A percentile compares a stretch with the other conserved stretches of the same genome.
Conservation (phyloP, 2,113 vertebrate species). For the Eublepharis macularius region DNA sequence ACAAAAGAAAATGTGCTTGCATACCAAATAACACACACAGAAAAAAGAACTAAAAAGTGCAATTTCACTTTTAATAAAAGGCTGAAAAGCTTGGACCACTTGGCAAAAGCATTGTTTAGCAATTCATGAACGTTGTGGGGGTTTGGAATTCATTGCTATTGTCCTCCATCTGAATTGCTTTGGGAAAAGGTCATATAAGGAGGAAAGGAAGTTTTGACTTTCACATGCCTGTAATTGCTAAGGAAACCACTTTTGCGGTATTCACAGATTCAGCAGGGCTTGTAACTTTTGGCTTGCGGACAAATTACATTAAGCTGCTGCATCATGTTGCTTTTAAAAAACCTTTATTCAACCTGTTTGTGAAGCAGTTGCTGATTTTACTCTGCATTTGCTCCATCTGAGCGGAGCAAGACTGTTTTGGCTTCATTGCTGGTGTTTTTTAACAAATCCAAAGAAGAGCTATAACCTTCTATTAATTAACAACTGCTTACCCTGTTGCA, state of each 20-base stretch:
- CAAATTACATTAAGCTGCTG: conserved; percentile 65
- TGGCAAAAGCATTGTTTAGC: conserved; percentile 55
- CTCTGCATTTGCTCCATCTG: conserved; percentile 16
- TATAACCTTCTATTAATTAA: conserved; percentile 44
- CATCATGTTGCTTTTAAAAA: conserved; percentile 56
- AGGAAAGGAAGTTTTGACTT: conserved; percentile 83
- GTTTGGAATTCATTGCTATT: conserved; percentile 78
- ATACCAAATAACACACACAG: background rate
- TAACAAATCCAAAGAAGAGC: conserved; percentile 21
- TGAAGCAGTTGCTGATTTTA: conserved; percentile 37
- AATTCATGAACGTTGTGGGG: conserved; percentile 67
- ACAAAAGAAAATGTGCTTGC: background rate
- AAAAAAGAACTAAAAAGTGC: conserved; percentile 38
- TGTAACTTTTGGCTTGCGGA: conserved; percentile 62
- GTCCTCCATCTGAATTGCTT: conserved; percentile 75
- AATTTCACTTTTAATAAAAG: conserved; percentile 66
- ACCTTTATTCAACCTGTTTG: conserved; percentile 37
- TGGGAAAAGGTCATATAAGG: conserved; percentile 77
- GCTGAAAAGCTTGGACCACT: conserved; percentile 58
- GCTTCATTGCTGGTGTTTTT: conserved; percentile 25
- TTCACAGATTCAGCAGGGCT: conserved; percentile 76
- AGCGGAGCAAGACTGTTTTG: background rate
- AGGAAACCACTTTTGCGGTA: conserved; percentile 79
- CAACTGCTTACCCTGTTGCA: background rate
- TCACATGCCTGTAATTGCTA: conserved; percentile 81